Base-by-base conservation (phyloP, 1,140 invertebrate species). In the Anoplophora glabripennis region DNA sequence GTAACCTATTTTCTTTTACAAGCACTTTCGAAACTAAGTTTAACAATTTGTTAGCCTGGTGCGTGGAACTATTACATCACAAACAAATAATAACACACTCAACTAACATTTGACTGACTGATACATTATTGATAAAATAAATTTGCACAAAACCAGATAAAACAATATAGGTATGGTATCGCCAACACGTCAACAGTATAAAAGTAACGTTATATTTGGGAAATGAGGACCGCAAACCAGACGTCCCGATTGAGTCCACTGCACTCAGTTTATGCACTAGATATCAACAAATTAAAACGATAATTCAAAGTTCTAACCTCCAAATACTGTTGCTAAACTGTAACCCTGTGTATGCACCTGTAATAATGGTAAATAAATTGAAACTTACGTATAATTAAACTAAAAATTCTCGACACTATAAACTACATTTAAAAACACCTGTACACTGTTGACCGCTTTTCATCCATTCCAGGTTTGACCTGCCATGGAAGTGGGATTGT, bases 391-490 rank as follows among this genome's bases (percentile, higher is more conserved):
- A 49, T 49, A 44, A 28, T 62, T 40, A 48, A 44, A 64, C 54
- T 51, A 55, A 49, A 53, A 55, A 68, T 40, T 57, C 61, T 55
- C 58, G 47, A 72, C 61, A 67, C 65, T 67, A 68, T 48, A 67
- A 69, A 67, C 65, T 68, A 72, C 70, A 68, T 72, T 69, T 72
- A 72, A 72, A 73, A 73, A 73, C 72, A 73, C 70, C 72, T 72
- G 72, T 72, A 69, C 63, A 71, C 59, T 67, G 69, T 69, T 75
- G 74, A 76, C 74, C 74, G 74, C 74, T 76, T 76, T 74, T 72
- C 72, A 69, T 68, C 59, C 71, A 70, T 75, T 74, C 72, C 72
- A 72, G 71, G 66, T 70, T 58, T 73, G 70, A 73, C 70, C 72
- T 73, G 70, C 61, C 61, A 58, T 66, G 67, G 67, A 74, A 74